Base-by-base conservation (phyloP, 2,797 vertebrate species). In the Spizella passerina region DNA sequence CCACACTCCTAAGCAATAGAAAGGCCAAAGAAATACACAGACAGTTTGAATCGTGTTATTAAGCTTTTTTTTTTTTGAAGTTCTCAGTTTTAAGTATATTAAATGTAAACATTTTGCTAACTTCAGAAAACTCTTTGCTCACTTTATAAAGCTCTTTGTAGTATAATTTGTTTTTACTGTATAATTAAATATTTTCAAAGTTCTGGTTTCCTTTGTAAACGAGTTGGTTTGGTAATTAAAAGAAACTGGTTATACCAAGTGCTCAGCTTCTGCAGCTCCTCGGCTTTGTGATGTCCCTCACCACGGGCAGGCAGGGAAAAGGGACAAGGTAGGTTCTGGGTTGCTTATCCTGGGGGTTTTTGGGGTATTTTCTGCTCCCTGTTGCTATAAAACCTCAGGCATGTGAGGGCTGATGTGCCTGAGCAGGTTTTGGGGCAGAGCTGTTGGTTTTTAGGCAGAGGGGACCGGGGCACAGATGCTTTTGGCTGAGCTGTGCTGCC, bases 141-240 rank as follows among this genome's bases (percentile, higher is more conserved):
- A 86, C 91, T 96, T 94, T 90, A 92, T 89, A 93, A 91, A 61
- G 81, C 75, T 93, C 90, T 88, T 93, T 72, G 90, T 86, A 94
- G 76, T 69, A 95, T 84, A 85, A 36, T 93, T 96, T 95, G 82
- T 92, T 96, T 96, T 94, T 94, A 88, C 79, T 88, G 72, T 93
- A 76, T 93, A 95, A 96, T 97, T 94, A 97, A 96, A 93, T 89
- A 76, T 92, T 96, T 91, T 86, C 79, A 70, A 81, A 83, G 72
- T 89, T 91, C 84, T 96, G 46, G 93, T 94, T 89, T 85, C 85
- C 93, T 96, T 96, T 96, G 94, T 96, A 92, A 95, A 96, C 12
- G 4, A 92, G 79, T 87, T 38, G 69, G 92, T 96, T 95, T 95
- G 84, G 76, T 93, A 92, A 97, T 97, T 96, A 95, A 94, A 95